phyloP scores from a whole-genome alignment of 2,888 invertebrate genomes.

The Dryobota labecula region DNA sequence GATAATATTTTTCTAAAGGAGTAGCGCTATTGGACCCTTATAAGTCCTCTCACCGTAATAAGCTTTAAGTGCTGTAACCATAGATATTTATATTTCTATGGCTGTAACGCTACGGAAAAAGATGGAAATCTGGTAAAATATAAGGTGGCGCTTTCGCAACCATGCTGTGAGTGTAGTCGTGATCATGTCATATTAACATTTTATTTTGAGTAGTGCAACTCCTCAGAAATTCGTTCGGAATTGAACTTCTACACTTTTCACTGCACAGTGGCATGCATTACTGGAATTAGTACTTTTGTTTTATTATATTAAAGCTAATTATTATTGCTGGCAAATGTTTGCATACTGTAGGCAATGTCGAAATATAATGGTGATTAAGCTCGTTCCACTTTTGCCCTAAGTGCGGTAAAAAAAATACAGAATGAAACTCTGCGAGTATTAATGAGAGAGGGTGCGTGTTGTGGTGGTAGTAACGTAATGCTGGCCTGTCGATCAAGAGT shows the following conservation, averaged over 20 bases:
- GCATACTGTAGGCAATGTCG: constrained; percentile 53
- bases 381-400: constrained; percentile 17
- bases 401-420: constrained; percentile 35
- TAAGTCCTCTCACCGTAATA: too few relatives aligned
- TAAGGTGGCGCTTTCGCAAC: too few relatives aligned
- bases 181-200: too few relatives aligned
- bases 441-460: constrained; percentile 2
- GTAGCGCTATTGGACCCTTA: too few relatives aligned
- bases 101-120: too few relatives aligned
- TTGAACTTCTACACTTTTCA: neutral
- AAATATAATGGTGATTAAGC: constrained; percentile 52
- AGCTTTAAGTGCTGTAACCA: too few relatives aligned
- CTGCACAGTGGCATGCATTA: constrained; percentile 50
- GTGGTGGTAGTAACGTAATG: neutral
- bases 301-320: constrained; percentile 66
- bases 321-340: constrained; percentile 64
- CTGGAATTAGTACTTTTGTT: constrained; percentile 67
- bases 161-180: too few relatives aligned
- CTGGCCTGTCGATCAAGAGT: neutral
- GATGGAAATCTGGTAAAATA: too few relatives aligned
- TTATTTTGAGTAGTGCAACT: too few relatives aligned
- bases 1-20: too few relatives aligned
- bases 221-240: neutral
- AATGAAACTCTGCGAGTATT: constrained; percentile 17
- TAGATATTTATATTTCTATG: too few relatives aligned